Base-by-base conservation (phyloP, 2,888 invertebrate species). In the Rhorus exstirpatorius region DNA sequence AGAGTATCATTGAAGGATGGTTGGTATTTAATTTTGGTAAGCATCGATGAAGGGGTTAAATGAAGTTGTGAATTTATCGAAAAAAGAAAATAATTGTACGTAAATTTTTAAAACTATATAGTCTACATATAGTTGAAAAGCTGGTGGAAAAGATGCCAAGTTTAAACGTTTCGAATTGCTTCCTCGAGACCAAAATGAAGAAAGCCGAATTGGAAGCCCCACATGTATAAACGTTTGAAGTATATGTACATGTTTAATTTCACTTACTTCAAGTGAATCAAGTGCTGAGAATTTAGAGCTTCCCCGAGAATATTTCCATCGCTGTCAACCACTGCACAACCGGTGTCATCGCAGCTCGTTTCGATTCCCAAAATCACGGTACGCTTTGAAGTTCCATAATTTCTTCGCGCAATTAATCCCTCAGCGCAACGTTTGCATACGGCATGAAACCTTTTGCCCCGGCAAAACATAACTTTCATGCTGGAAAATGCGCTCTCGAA, bases 311-410 rank as follows among this genome's bases (percentile, higher is more conserved):
- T 94, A 81, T 94, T 93, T 31, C 97, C 96, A 77, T 94, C 90
- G 19, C 94, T 94, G 92, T 97, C 95, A 6, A 99, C 96, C 84
- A 99, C 94, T 51, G 98, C 99, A 90, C 97, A 97, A 21, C 98
- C 99, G 0, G 99, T 99, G 92, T 99, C 99, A 94, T 99, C 99
- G 92, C 99, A 99, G 83, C 99, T 99, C 3, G 98, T 98, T 95
- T 99, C 99, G 88, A 99, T 99, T 4, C 99, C 99, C 86, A 99
- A 93, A 72, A 99, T 94, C 78, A 93, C 74, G 21, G 87, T 79
- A 38, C 88, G 83, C 49, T 82, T 86, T 3, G 74, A 71, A 55
- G 74, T 65, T 17, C 41, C 49, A 67, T 51, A 76, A 19, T 83
- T 70, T 75, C 81, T 75, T 44, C 19, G 65, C 60, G 21, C 58